phyloP scores from a whole-genome alignment of 2,888 invertebrate species.

The Drosophila hamatofila region DNA sequence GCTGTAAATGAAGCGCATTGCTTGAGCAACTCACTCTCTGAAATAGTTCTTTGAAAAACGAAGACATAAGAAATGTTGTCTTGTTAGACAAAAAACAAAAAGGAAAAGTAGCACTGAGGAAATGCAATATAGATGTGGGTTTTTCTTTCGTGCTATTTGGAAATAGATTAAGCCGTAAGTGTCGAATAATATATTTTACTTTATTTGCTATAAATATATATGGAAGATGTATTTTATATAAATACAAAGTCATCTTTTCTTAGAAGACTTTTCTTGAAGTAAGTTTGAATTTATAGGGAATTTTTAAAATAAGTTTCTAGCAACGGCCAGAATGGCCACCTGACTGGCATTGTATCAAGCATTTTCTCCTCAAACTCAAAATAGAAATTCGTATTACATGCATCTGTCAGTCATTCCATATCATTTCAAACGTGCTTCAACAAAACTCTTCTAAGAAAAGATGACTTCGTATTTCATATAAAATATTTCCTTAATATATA shows the following conservation, averaged over 20 bases:
- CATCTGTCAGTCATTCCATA: too few relatives aligned
- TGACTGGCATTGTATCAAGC: too few relatives aligned
- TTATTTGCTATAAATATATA: neutral
- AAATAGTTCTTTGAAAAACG: neutral
- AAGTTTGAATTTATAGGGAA: neutral
- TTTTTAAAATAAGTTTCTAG: too few relatives aligned
- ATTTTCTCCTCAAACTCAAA: too few relatives aligned
- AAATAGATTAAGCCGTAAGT: neutral
- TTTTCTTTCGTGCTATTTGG: neutral
- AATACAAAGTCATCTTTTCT: neutral
- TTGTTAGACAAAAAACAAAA: neutral
- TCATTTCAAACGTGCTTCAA: too few relatives aligned
- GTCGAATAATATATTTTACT: neutral
- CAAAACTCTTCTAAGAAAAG: too few relatives aligned
- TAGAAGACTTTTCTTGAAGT: neutral
- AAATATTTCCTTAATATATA: too few relatives aligned
- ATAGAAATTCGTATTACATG: too few relatives aligned
- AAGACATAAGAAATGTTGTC: neutral
- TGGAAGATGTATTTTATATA: neutral
- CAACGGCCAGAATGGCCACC: too few relatives aligned
- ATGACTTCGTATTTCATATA: too few relatives aligned
- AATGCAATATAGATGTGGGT: neutral
- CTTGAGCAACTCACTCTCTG: neutral
- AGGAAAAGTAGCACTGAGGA: neutral
- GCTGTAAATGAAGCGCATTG: slow-evolving; percentile 8